phyloP scores from a whole-genome alignment of 2,888 invertebrate species.

The Myathropa florea region DNA sequence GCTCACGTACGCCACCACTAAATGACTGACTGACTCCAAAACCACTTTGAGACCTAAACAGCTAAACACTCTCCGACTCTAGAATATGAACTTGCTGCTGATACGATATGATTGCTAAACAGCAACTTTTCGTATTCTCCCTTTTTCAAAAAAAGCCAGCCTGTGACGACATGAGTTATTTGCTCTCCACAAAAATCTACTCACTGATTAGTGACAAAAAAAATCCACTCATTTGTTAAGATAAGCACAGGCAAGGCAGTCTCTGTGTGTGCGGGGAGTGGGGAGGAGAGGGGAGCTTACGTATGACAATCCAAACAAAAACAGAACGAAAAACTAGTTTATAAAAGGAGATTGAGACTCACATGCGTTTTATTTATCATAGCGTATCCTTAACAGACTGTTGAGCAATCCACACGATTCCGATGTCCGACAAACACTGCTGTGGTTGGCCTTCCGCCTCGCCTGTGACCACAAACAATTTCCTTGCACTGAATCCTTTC shows the following conservation, averaged over 20 bases:
- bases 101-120: background rate
- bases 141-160: background rate
- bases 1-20: constrained; percentile 38
- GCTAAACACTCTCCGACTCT: constrained; percentile 1
- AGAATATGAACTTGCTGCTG: constrained; percentile 24
- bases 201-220: constrained; percentile 18
- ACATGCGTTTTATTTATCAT: constrained; percentile 67
- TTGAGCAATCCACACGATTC: constrained; percentile 2
- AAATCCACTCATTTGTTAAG: constrained; percentile 32
- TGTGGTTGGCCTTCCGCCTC: constrained; percentile 5
- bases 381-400: constrained; percentile 10
- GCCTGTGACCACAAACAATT: background rate
- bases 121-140: background rate
- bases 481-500: background rate
- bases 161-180: constrained; percentile 24
- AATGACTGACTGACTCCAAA: constrained; percentile 26
- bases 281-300: background rate
- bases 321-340: background rate
- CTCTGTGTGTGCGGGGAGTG: background rate
- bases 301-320: constrained; percentile 22
- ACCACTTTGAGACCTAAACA: background rate
- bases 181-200: background rate
- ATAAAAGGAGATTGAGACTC: constrained; percentile 12
- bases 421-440: constrained; percentile 34
- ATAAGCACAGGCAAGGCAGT: constrained; percentile 13